Conservation (phyloP, 2,888 invertebrate species). For the Antitype chi region DNA sequence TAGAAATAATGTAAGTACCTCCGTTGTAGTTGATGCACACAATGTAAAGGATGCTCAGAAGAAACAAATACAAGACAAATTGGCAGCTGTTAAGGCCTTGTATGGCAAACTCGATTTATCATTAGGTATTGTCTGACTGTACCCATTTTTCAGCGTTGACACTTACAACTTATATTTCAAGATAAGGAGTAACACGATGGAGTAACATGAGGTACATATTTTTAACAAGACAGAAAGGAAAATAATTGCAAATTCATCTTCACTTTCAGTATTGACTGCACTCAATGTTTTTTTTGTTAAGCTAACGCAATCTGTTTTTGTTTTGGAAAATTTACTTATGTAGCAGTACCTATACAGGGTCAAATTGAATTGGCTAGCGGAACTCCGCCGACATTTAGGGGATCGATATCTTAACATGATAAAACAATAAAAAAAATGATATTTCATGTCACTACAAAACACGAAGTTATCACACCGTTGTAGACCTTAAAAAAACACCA, state of each 20-base stretch:
- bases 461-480: too few species aligned
- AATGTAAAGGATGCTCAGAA: conserved; percentile 16
- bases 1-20: conserved; percentile 16
- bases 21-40: conserved; percentile 1
- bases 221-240: conserved; percentile 24
- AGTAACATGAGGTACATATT: conserved; percentile 25
- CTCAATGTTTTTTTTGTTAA: conserved; percentile 3
- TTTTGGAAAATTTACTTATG: neutral
- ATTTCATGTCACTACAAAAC: too few species aligned
- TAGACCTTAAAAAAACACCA: too few species aligned
- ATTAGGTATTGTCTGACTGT: conserved; percentile 33
- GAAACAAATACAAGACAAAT: conserved; percentile 58
- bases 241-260: conserved; percentile 15
- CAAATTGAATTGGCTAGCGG: too few species aligned
- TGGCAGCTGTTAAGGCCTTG: conserved; percentile 41
- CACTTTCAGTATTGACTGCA: conserved; percentile 26
- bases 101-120: conserved; percentile 52
- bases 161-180: conserved; percentile 45
- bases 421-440: too few species aligned
- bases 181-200: conserved; percentile 16
- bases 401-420: too few species aligned
- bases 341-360: neutral
- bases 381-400: too few species aligned
- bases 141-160: conserved; percentile 58
- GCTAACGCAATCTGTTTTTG: neutral